Evolutionary conservation across 2,888 invertebrate species (phyloP), one percentile per base, ranked within the genome.

Genomic region (Seira musarum): DNA sequence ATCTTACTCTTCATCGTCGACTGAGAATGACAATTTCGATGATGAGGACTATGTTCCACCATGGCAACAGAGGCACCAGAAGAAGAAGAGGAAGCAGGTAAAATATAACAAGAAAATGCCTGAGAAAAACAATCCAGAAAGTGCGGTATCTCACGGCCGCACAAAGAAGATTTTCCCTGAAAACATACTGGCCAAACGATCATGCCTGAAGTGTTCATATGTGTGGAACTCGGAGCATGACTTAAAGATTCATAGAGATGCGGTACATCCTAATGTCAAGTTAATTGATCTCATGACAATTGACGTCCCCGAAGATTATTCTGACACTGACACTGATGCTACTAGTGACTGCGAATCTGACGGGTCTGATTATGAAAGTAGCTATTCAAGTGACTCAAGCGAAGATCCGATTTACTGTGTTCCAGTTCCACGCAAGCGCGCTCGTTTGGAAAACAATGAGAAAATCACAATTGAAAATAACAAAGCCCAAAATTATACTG

Each of bases 201-300:
- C n/a, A 0, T 76, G 76, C 22, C 49, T n/a, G 24, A 1, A 46
- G 21, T 76, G 76, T 30, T 15, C 2, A 21, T 68, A 24, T 22
- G 2, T 19, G 15, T 76, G 76, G 76, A 17, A 46, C 1, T 21
- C 46, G 1, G 63, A 76, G 13, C n/a, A 1, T 10, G 76, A 69
- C 35, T 21, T 76, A n/a, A 10, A 64, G 5, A 0, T 6, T 1
- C 76, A 76, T 24, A 35, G 76, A n/a, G 69, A 76, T n/a, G 1
- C 1, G 1, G 3, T 1, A 8, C 76, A 76, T 60, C 63, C 68
- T 8, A 46, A 19, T 24, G 10, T 63, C 19, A 24, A 10, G 1
- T 10, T 76, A 6, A 13, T 49, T 35, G 76, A 74, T n/a, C 63
- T 69, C n/a, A 53, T 63, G 60, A 15, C 60, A n/a, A 8, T 49